Conservation (phyloP, 2,888 invertebrate genomes). For the Phortica magna region DNA sequence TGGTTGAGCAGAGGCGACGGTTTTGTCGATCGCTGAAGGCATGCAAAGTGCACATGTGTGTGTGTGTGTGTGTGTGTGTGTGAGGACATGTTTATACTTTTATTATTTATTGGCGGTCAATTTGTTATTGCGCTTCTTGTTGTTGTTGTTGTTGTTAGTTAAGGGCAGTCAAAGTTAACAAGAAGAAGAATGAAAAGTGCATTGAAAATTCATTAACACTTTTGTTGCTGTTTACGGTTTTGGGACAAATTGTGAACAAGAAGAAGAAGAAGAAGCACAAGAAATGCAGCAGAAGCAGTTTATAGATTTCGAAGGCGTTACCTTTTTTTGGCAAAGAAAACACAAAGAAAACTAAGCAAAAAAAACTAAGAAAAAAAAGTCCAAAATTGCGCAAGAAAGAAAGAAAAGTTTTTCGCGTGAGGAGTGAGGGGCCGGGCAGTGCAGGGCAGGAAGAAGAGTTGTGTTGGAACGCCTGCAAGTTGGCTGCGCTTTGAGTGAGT, state of each 20-base stretch:
- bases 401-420: background rate
- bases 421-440: background rate
- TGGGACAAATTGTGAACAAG: conserved; percentile 17
- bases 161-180: background rate
- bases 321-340: conserved; percentile 59
- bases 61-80: background rate
- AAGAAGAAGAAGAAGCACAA: background rate
- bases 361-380: conserved; percentile 43
- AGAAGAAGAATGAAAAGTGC: background rate
- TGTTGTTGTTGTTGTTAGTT: conserved; percentile 13
- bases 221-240: conserved; percentile 27
- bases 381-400: conserved; percentile 51
- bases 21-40: background rate
- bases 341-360: conserved; percentile 35
- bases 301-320: conserved; percentile 74
- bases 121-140: conserved; percentile 43
- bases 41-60: background rate
- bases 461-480: background rate
- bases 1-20: background rate
- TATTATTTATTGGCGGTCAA: conserved; percentile 49
- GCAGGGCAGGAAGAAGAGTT: conserved; percentile 3
- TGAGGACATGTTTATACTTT: background rate
- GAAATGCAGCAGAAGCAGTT: conserved; percentile 34
- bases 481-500: conserved; percentile 8
- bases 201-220: conserved; percentile 30